Conservation (phyloP, 2,888 invertebrate genomes). For the Eretmocerus hayati region DNA sequence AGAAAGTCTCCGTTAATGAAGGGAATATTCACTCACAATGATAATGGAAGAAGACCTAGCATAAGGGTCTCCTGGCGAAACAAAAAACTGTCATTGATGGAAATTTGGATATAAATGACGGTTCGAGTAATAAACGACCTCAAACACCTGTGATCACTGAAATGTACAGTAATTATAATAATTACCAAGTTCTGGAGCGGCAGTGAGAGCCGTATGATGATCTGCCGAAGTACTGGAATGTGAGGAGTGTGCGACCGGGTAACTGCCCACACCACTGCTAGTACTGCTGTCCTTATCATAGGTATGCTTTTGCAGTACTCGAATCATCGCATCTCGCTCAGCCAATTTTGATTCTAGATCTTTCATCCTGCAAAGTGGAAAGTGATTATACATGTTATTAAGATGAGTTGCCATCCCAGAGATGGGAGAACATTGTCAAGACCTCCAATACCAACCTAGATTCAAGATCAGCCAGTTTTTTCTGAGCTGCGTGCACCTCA, state of each 20-base stretch:
- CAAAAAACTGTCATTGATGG: not conserved
- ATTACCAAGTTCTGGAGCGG: conserved; percentile 42
- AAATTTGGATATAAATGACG: no score
- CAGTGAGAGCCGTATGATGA: conserved; percentile 38
- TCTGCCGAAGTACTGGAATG: conserved; percentile 44
- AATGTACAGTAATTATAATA: no score
- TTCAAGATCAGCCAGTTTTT: conserved; percentile 78
- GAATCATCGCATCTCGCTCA: conserved; percentile 85
- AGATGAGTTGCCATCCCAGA: no score
- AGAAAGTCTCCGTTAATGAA: no score
- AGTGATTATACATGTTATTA: conserved; percentile 1
- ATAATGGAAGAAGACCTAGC: no score
- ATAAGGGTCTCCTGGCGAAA: no score
- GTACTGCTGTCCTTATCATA: conserved; percentile 61
- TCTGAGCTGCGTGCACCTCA: conserved; percentile 77
- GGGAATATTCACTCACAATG: no score
- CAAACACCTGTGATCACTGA: no score
- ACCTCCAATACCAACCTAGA: conserved; percentile 64
- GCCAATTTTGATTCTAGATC: conserved; percentile 81
- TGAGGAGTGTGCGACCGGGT: conserved; percentile 46
- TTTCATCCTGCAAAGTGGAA: conserved; percentile 66
- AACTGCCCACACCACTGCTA: conserved; percentile 51
- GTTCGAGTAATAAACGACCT: no score
- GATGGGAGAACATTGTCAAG: no score
- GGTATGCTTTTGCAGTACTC: conserved; percentile 76